Evolutionary conservation across 2,888 invertebrate genomes (phyloP), one percentile per base, ranked within the genome.

Genomic region (Bombyx huttoni): DNA sequence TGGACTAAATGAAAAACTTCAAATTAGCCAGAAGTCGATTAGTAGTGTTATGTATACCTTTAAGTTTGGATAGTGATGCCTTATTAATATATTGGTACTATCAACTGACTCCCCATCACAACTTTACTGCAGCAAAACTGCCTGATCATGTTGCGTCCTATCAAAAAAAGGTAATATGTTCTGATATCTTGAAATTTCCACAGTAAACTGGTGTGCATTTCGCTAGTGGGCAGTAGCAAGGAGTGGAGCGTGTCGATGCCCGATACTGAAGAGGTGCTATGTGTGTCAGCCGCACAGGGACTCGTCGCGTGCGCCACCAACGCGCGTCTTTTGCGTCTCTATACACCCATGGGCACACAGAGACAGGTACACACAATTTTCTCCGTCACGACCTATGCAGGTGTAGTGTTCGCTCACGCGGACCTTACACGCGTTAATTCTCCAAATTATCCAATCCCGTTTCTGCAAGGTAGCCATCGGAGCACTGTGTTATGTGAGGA

Each of bases 261-360:
- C 0, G 93, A 93, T 59, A 92, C 91, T 0, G 98, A 98, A 76
- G 93, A 94, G 67, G 91, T 94, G 0, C 72, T 92, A 49, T 93
- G 93, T 45, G 77, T 93, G 51, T 83, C 90, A 0, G 91, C 94
- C 51, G 93, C 93, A 6, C 86, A 87, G 13, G 92, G 90, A n/a
- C 90, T 97, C 66, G 91, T 98, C 34, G 97, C 94, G 0, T 92
- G 93, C 52, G 94, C 93, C 1, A 97, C 97, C 0, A 91, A 90
- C 61, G 90, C 90, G 52, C 89, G 96, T 24, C 90, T 93, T 60
- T 78, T 99, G 50, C 86, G 98, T n/a, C 79, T 98, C 6, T 98
- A 94, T 78, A 94, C 95, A 7, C 88, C 94, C 10, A 92, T 94
- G 79, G 99, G 99, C 49, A 93, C 95, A 0, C 98, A 99, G 84